phyloP scores from a whole-genome alignment of 2,888 invertebrate genomes.

The Altica lythri region DNA sequence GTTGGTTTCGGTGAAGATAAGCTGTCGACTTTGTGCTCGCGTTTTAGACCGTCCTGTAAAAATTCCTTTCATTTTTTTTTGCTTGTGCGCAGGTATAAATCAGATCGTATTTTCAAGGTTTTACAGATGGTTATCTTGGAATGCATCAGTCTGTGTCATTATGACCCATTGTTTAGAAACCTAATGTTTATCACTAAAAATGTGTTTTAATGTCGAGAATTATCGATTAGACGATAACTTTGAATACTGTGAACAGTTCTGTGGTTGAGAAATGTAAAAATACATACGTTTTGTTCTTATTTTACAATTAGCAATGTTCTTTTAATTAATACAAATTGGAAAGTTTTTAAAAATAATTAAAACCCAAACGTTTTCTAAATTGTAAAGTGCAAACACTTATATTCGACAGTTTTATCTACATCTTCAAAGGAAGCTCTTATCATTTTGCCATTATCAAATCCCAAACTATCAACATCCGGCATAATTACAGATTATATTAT shows the following conservation, averaged over 20 bases:
- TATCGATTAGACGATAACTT: slow-evolving; percentile 28
- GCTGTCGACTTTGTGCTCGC: too few species aligned
- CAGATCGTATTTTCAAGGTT: slow-evolving; percentile 36
- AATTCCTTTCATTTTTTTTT: slow-evolving; percentile 24
- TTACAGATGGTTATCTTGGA: slow-evolving; percentile 40
- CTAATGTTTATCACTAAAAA: slow-evolving; percentile 45
- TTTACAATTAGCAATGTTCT: too few species aligned
- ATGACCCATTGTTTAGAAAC: slow-evolving; percentile 49
- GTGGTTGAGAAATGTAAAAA: too few species aligned
- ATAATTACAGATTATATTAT: slow-evolving; percentile 38
- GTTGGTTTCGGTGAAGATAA: too few species aligned
- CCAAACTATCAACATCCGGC: slow-evolving; percentile 50
- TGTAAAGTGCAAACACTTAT: not conserved
- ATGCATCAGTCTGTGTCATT: slow-evolving; percentile 51
- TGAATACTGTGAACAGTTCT: too few species aligned
- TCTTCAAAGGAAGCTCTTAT: slow-evolving; percentile 51
- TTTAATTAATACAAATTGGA: too few species aligned
- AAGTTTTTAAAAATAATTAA: too few species aligned
- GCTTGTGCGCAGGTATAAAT: slow-evolving; percentile 31
- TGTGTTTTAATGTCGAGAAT: slow-evolving; percentile 26
- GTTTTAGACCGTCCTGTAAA: slow-evolving; percentile 14
- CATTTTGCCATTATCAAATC: slow-evolving; percentile 49
- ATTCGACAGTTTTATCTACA: slow-evolving; percentile 42
- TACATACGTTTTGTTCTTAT: too few species aligned
- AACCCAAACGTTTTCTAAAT: not conserved